Evolutionary conservation across 1,140 invertebrate genomes (phyloP).

Genomic region (Drepana arcuata): DNA sequence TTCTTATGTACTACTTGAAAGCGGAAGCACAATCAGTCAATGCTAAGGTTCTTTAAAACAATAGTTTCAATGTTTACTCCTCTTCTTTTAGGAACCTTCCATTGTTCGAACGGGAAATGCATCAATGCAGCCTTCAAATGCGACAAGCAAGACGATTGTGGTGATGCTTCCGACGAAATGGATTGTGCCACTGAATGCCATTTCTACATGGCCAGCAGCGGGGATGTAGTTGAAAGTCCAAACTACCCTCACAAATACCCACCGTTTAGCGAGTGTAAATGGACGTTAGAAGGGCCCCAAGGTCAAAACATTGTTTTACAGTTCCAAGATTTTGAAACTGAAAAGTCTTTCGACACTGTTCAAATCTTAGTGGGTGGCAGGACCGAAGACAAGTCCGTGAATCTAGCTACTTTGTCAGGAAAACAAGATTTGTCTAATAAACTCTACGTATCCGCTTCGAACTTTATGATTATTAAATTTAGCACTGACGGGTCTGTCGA

Average conservation of each 20-base stretch:
- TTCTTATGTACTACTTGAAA: too few species aligned
- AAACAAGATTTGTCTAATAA: constrained; percentile 86
- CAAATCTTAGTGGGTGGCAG: constrained; percentile 95
- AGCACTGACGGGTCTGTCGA: constrained; percentile 94
- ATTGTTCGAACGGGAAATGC: constrained; percentile 94
- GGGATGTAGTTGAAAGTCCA: constrained; percentile 95
- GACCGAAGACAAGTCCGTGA: constrained; percentile 94
- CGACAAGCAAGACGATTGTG: constrained; percentile 94
- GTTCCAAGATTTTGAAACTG: constrained; percentile 98
- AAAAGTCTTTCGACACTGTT: constrained; percentile 96
- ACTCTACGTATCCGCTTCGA: constrained; percentile 93
- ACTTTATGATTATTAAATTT: constrained; percentile 99
- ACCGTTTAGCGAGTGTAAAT: constrained; percentile 93
- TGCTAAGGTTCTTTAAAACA: constrained; percentile 16
- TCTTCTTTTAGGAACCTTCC: constrained; percentile 81
- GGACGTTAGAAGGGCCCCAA: constrained; percentile 96
- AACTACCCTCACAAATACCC: constrained; percentile 95
- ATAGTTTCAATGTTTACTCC: constrained; percentile 14
- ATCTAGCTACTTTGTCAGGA: constrained; percentile 92
- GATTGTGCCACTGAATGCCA: constrained; percentile 91
- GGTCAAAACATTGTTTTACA: constrained; percentile 94
- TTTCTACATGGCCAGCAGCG: constrained; percentile 93
- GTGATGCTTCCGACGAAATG: constrained; percentile 92
- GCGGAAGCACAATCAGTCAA: constrained; percentile 7
- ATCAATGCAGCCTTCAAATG: constrained; percentile 92